Conservation (phyloP, 1,140 invertebrate species). For the Magallana ariakensis region DNA sequence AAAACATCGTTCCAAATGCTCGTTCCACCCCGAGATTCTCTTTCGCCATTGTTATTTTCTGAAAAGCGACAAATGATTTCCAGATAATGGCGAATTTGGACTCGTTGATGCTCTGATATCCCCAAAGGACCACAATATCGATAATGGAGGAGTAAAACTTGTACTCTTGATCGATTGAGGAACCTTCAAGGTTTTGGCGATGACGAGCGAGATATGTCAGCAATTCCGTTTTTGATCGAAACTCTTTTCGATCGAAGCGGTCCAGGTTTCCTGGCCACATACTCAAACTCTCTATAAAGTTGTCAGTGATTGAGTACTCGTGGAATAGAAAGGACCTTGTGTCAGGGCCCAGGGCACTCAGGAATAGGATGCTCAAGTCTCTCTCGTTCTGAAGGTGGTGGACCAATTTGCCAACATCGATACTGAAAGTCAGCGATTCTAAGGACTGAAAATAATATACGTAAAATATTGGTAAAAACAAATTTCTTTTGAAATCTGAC, state of each 20-base stretch:
- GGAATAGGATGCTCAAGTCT: conserved; percentile 70
- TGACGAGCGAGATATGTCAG: conserved; percentile 44
- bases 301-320: conserved; percentile 65
- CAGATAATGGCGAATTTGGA: conserved; percentile 66
- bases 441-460: conserved; percentile 34
- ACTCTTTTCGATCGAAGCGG: conserved; percentile 45
- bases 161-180: conserved; percentile 53
- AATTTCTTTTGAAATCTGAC: too few species aligned
- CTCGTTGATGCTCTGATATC: conserved; percentile 64
- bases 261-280: conserved; percentile 65
- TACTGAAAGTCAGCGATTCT: conserved; percentile 55
- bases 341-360: conserved; percentile 63
- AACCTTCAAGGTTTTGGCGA: conserved; percentile 40
- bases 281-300: conserved; percentile 58
- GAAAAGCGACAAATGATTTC: conserved; percentile 71
- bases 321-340: conserved; percentile 66
- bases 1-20: conserved; percentile 68
- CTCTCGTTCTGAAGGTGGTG: conserved; percentile 72
- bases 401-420: conserved; percentile 66
- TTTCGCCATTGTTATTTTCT: conserved; percentile 69
- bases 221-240: conserved; percentile 50
- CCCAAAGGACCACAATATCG: conserved; percentile 65
- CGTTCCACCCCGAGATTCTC: conserved; percentile 70
- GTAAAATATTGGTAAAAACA: too few species aligned
- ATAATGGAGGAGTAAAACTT: conserved; percentile 54